A percentile compares a stretch with the other conserved stretches of the same genome.
Conservation (phyloP, 2,113 vertebrate species). For the Marmota monax region DNA sequence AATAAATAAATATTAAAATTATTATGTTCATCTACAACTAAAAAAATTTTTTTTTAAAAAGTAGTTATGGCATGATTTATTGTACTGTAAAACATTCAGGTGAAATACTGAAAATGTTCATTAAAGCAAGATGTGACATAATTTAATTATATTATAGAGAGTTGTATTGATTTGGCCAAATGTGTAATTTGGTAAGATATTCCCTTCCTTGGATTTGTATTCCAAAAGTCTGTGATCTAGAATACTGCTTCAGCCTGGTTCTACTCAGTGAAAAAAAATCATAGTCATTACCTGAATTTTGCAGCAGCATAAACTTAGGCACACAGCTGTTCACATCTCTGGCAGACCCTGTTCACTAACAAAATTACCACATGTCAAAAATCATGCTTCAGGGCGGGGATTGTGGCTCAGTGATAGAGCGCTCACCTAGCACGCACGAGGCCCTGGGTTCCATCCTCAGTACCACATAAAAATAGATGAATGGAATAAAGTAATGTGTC, state of each 20-base stretch:
- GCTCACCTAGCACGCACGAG: no score
- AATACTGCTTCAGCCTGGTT: neutral
- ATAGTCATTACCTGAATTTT: constrained; percentile 11
- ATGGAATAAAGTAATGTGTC: no score
- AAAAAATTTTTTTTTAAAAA: neutral
- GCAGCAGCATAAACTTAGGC: constrained; percentile 5
- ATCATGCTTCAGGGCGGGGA: neutral
- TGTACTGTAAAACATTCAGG: neutral
- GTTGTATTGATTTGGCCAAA: constrained; percentile 37
- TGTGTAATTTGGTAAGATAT: neutral
- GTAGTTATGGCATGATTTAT: neutral
- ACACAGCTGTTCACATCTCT: neutral
- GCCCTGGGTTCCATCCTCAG: no score
- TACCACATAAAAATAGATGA: no score
- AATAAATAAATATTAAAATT: no score
- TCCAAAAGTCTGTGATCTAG: neutral
- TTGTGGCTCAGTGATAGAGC: no score
- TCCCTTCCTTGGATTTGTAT: neutral
- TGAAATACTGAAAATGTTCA: constrained; percentile 16
- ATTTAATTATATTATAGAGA: constrained; percentile 24
- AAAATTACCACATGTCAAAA: neutral
- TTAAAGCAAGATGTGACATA: neutral
- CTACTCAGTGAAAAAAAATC: constrained; percentile 31
- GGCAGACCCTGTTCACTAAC: neutral
- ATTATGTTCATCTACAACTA: no score